phyloP scores from a whole-genome alignment of 1,140 invertebrate genomes.

The Drosophila obscura region DNA sequence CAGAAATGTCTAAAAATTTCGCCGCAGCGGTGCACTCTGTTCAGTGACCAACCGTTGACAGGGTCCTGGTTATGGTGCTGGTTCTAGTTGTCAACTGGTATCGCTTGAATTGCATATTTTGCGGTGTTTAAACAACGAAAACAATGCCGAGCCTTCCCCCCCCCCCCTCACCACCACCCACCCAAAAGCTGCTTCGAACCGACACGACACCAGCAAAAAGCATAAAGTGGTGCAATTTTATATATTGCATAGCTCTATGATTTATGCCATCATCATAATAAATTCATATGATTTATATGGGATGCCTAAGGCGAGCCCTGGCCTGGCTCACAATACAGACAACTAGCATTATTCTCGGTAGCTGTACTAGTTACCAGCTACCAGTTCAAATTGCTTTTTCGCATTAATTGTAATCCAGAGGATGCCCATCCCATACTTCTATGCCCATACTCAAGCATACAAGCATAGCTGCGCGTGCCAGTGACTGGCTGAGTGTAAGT shows the following conservation, averaged over 20 bases:
- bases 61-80: neutral
- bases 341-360: constrained; percentile 37
- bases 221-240: constrained; percentile 60
- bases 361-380: constrained; percentile 21
- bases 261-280: constrained; percentile 83
- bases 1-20: constrained; percentile 62
- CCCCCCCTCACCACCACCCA: too few species aligned
- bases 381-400: constrained; percentile 41
- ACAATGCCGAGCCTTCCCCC: constrained; percentile 59
- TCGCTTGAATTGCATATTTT: constrained; percentile 72
- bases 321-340: constrained; percentile 3
- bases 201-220: constrained; percentile 24
- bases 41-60: constrained; percentile 55
- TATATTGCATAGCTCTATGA: constrained; percentile 70
- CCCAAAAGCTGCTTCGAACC: constrained; percentile 40
- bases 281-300: constrained; percentile 82
- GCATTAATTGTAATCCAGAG: constrained; percentile 54
- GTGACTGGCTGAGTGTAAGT: neutral
- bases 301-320: constrained; percentile 45
- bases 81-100: constrained; percentile 47
- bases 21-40: constrained; percentile 67
- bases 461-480: neutral
- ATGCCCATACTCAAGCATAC: neutral
- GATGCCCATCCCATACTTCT: neutral
- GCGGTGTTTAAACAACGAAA: constrained; percentile 67